Percentiles rank a stretch among this genome's conserved stretches.
These are phyloP conservation scores for Palloptera scutellata DNA, from an alignment of 2,888 invertebrate species.

Conservation along the genomic window DNA sequence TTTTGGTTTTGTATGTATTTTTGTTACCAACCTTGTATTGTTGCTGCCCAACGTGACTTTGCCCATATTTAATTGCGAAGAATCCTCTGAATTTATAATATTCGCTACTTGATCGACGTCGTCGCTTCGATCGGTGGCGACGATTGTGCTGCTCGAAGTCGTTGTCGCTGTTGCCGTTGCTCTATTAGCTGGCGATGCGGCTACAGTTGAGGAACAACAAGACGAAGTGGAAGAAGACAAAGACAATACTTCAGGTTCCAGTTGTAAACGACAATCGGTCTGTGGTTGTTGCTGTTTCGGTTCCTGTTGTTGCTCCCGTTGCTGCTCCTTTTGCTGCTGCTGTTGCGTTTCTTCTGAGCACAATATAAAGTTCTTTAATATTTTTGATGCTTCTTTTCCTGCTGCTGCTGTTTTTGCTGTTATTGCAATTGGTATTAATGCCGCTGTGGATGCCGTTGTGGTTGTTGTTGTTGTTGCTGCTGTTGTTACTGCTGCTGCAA, in stretches of 20 bases:
- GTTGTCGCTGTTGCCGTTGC: slow-evolving; percentile 10
- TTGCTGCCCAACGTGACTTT: slow-evolving; percentile 56
- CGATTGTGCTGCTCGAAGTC: slow-evolving; percentile 19
- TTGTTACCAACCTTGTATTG: slow-evolving; percentile 54
- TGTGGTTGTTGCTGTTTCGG: slow-evolving; percentile 13
- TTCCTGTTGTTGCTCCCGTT: slow-evolving; percentile 10
- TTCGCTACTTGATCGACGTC: slow-evolving; percentile 25
- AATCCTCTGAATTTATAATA: slow-evolving; percentile 46
- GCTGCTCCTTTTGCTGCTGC: slow-evolving; percentile 5
- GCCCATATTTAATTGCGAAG: slow-evolving; percentile 54
- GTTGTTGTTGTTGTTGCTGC: slow-evolving; percentile 21
- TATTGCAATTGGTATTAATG: slow-evolving; percentile 17
- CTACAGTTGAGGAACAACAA: not conserved
- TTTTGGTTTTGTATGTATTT: not conserved
- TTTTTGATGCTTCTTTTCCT: slow-evolving; percentile 15
- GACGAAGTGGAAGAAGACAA: not conserved
- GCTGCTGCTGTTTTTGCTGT: slow-evolving; percentile 22
- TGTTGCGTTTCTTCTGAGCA: slow-evolving; percentile 12
- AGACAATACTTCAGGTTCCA: slow-evolving; percentile 5
- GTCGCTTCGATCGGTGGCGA: slow-evolving; percentile 24
- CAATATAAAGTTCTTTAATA: slow-evolving; percentile 16
- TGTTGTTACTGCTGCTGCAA: slow-evolving; percentile 23
- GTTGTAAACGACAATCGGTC: slow-evolving; percentile 25
- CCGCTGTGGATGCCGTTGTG: not conserved
- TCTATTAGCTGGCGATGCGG: slow-evolving; percentile 4